Conservation (phyloP, 2,113 vertebrate species). For the Callocephalon fimbriatum region DNA sequence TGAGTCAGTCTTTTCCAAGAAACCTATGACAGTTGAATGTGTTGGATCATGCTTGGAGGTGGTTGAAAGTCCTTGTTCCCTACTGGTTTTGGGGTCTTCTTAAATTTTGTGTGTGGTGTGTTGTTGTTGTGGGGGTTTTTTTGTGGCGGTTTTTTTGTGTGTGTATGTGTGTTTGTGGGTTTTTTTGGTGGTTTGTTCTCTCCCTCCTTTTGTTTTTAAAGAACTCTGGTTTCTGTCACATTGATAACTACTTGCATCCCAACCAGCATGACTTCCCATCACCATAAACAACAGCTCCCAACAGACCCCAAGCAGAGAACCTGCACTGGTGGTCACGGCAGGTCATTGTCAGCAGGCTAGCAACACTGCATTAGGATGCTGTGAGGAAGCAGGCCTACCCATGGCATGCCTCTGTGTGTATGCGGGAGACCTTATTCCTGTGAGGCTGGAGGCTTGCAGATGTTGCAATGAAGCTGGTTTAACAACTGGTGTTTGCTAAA, state of each 20-base stretch:
- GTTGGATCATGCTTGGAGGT: neutral
- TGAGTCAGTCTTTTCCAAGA: neutral
- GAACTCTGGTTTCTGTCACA: neutral
- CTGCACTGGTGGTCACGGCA: fast-evolving
- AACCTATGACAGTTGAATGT: neutral
- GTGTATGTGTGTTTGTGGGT: fast-evolving
- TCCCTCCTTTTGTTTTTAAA: neutral
- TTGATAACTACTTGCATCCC: fast-evolving
- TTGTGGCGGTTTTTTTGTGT: neutral
- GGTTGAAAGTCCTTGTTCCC: neutral
- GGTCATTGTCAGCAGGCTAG: neutral
- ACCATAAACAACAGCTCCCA: fast-evolving
- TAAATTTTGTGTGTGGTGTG: neutral
- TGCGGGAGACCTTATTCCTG: fast-evolving
- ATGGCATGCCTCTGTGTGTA: fast-evolving
- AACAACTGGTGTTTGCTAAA: neutral
- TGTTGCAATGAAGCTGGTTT: neutral
- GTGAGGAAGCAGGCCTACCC: neutral
- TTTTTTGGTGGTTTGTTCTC: neutral
- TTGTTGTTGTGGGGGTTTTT: fast-evolving
- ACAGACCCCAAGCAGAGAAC: neutral
- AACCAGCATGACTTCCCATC: neutral
- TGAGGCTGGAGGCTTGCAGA: neutral
- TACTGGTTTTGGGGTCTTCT: neutral
- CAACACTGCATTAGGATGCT: neutral